Conservation (phyloP, 2,113 vertebrate species). For the Morphnarchus princeps region DNA sequence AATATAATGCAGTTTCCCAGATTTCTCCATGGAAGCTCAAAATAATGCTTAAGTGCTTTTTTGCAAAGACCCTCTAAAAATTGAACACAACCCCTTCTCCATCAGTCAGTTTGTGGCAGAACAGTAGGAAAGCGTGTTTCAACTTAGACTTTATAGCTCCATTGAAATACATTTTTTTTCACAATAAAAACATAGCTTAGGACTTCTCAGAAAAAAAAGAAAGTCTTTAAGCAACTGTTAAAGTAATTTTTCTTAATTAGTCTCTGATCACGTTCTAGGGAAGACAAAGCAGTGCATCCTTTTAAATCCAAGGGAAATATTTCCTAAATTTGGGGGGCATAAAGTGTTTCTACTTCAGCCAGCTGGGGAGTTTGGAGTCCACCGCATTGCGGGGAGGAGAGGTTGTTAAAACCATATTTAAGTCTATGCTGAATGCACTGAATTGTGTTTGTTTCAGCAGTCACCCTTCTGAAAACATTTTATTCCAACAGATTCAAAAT, state of each 20-base stretch:
- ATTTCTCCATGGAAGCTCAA: constrained; percentile 7
- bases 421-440: background rate
- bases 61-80: background rate
- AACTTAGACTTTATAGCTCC: background rate
- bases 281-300: background rate
- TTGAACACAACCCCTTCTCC: background rate
- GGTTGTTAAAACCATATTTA: background rate
- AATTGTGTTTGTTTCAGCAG: background rate
- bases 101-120: background rate
- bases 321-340: background rate
- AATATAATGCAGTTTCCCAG: background rate
- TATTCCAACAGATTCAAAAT: background rate
- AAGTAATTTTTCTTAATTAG: background rate
- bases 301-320: background rate
- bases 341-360: background rate
- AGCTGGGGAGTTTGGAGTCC: background rate
- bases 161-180: background rate
- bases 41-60: background rate
- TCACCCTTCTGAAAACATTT: background rate
- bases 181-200: background rate
- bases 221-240: background rate
- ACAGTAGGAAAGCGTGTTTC: background rate
- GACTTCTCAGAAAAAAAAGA: background rate
- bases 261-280: background rate
- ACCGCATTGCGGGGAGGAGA: accelerated